Evolutionary conservation across 2,888 invertebrate species (phyloP), one percentile per base, ranked within the genome.

Genomic region (Amphipyra tragopoginis): DNA sequence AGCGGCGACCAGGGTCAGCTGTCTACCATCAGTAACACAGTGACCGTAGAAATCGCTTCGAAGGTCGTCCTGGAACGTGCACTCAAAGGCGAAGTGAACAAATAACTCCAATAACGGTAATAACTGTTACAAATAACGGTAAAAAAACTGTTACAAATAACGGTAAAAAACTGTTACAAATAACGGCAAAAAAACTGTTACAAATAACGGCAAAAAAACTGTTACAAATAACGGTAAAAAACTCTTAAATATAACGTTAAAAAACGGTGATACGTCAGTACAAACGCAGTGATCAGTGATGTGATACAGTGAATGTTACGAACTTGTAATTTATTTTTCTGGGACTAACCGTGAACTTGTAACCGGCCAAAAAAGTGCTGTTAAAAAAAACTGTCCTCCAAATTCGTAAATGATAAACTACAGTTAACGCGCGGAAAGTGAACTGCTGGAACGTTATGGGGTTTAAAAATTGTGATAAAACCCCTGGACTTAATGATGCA

Each of bases 1-100:
- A 50, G 70, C 5, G 87, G 70, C 5, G 87, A 89, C 39, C 85
- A 88, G 38, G 84, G 84, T 5, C 92, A 90, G 33, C 79, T 95
- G 7, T 85, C 92, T 21, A 95, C 95, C 61, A 95, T 95, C 82
- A 95, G 95, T 86, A 91, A 90, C 57, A 90, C 94, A 0, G 95
- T 95, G 61, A 95, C 95, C 38, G 94, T 95, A 29, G 95, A 95
- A 55, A 95, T 95, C 44, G 91, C 92, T 0, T 90, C 93, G 29
- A 94, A 94, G 51, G 84, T 88, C 0, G 89, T 92, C 0, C 86
- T 94, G 29, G 93, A 94, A 8, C 83, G 86, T 11, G 93, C 93
- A 0, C 81, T 93, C 1, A 93, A 94, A 69, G 93, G 93, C 10
- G 93, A 93, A 34, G 73, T 79, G 42, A 88, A 89, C 54, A 83